Evolutionary conservation across 2,113 vertebrate genomes (phyloP).

Genomic region (Triplophysa rosa): DNA sequence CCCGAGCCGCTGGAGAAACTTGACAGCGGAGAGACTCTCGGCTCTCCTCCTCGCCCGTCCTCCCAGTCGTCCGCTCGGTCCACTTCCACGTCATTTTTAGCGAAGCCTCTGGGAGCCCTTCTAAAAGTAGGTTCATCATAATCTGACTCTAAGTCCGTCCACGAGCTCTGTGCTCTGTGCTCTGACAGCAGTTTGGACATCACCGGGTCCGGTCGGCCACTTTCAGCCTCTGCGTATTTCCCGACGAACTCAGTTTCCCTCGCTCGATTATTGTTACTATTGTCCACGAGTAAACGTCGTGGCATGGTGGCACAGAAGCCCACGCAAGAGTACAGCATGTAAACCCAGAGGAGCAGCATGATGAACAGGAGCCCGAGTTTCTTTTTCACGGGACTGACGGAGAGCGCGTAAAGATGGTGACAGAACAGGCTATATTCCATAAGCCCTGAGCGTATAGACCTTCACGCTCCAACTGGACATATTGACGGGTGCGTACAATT

Average conservation of each 20-base stretch:
- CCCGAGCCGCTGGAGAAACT: constrained; percentile 90
- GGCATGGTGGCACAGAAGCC: constrained; percentile 83
- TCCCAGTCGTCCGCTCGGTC: constrained; percentile 72
- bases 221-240: constrained; percentile 61
- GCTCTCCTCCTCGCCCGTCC: constrained; percentile 51
- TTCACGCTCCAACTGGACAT: constrained; percentile 73
- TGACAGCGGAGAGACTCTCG: constrained; percentile 78
- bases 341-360: constrained; percentile 94
- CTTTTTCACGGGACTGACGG: constrained; percentile 80
- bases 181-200: constrained; percentile 72
- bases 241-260: constrained; percentile 59
- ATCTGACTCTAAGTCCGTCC: constrained; percentile 75
- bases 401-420: constrained; percentile 73
- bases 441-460: constrained; percentile 68
- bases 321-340: constrained; percentile 91
- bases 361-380: constrained; percentile 82
- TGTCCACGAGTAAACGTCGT: constrained; percentile 72
- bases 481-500: constrained; percentile 60
- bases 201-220: constrained; percentile 62
- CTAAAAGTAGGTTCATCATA: constrained; percentile 71
- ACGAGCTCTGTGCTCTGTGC: constrained; percentile 67
- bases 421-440: constrained; percentile 89
- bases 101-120: constrained; percentile 72
- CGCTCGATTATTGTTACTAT: constrained; percentile 54
- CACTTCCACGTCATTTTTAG: constrained; percentile 64